Evolutionary conservation across 2,113 vertebrate species (phyloP), one percentile per base, ranked within the genome.

Genomic region (Paratilapia polleni): DNA sequence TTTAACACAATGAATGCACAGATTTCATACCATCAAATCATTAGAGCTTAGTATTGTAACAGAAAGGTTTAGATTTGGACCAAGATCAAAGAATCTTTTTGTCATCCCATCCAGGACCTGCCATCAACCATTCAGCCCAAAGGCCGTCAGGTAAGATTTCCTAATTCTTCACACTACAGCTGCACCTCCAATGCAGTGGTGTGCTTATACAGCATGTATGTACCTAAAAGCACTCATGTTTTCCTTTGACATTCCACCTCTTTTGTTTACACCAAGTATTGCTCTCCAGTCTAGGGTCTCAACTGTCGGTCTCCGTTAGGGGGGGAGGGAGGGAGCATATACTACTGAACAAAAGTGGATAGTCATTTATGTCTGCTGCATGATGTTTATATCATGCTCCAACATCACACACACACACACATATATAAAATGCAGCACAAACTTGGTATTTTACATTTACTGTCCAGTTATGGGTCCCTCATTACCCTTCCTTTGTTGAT

Each of bases 111-210:
- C 85, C 94, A 99, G 98, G 98, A 99, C 94, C 96, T 99, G 95
- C 98, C 98, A 75, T 96, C 97, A 64, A 99, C 97, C 81, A 99
- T 98, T 94, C 98, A 99, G 96, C 97, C 98, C 85, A 99, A 99
- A 97, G 97, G 97, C 95, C 96, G 98, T 89, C 97, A 98, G 98
- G 98, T 99, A 96, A 98, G 91, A 56, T 86, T 91, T 92, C 88
- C 61, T 52, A 2, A 13, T 15, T 9, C 5, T 12, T 60, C 28
- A 28, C 62, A 61, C 43, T 22, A 58, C 17, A 2, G 19, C 22
- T 54, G 56, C 57, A 64, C 80, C 22, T 38, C 24, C 62, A 38
- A 3, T 81, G 36, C 20, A 26, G 15, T 2, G 4, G 15, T 59
- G 13, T 64, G 63, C 56, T 63, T 20, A 68, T 22, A 68, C 41